Conservation (phyloP, 2,888 invertebrate genomes). For the Macrostomum cliftonense region DNA sequence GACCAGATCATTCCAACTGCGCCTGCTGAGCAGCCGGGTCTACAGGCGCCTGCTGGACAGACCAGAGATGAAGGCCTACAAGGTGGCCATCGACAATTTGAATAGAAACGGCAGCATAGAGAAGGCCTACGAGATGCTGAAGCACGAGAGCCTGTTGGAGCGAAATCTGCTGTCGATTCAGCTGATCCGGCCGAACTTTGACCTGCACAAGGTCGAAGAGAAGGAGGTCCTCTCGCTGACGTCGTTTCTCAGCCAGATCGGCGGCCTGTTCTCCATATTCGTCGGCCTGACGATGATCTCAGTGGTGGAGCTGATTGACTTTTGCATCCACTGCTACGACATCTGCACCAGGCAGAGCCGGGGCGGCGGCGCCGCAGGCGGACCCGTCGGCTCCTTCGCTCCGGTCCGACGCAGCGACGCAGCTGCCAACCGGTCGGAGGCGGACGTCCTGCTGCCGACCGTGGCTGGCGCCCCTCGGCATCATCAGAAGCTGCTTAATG, state of each 20-base stretch:
- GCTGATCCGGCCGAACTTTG: conserved; percentile 10
- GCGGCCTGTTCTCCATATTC: conserved; percentile 10
- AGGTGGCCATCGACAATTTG: not conserved
- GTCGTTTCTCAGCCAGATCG: conserved; percentile 9
- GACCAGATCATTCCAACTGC: conserved; percentile 8
- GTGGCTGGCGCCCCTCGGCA: too few species aligned
- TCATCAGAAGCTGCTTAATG: too few species aligned
- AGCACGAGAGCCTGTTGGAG: conserved; percentile 7
- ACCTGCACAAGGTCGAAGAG: conserved; percentile 11
- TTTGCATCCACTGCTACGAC: conserved; percentile 7
- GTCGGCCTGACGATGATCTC: conserved; percentile 11
- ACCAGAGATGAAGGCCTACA: conserved; percentile 5
- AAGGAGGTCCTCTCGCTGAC: conserved; percentile 11
- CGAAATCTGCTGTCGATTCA: conserved; percentile 6
- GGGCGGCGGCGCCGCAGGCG: too few species aligned
- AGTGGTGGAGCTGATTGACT: conserved; percentile 10
- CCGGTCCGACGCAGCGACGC: too few species aligned
- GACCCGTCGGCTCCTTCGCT: too few species aligned
- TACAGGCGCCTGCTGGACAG: conserved; percentile 2
- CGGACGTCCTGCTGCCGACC: too few species aligned
- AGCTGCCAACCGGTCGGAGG: too few species aligned
- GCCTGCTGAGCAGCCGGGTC: conserved; percentile 6
- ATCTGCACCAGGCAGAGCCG: not conserved
- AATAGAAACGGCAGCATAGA: not conserved
- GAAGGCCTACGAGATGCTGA: conserved; percentile 2